Percentiles rank a stretch among this genome's conserved stretches.
phyloP scores from a whole-genome alignment of 2,113 vertebrate species.

The Protobothrops flavoviridis region DNA sequence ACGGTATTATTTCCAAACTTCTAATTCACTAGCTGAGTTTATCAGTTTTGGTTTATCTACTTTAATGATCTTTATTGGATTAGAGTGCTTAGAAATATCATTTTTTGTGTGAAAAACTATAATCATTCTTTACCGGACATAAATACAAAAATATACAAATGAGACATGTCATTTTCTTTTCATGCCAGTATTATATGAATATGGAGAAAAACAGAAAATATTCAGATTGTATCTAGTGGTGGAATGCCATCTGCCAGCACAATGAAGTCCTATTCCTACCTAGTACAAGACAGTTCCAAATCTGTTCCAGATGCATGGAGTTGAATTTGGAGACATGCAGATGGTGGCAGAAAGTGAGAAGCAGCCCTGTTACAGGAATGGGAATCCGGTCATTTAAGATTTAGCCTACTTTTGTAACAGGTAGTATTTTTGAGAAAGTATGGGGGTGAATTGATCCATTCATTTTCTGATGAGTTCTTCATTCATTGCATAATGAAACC shows the following conservation, averaged over 20 bases:
- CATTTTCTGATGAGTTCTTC: constrained; percentile 20
- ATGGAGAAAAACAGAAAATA: neutral
- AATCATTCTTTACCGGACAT: neutral
- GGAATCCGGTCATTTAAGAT: neutral
- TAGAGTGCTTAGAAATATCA: neutral
- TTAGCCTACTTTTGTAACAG: neutral
- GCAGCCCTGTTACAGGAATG: neutral
- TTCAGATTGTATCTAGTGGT: neutral
- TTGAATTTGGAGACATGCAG: neutral
- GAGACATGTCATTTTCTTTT: neutral
- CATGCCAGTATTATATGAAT: neutral
- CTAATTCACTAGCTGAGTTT: neutral
- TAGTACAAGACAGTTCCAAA: neutral
- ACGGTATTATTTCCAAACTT: neutral
- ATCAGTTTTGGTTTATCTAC: neutral
- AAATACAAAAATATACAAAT: neutral
- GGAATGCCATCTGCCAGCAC: neutral
- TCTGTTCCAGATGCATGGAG: neutral
- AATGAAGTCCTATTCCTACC: neutral
- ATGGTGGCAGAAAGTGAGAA: neutral
- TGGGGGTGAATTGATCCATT: too few relatives aligned
- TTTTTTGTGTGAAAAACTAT: neutral
- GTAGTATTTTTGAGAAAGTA: neutral
- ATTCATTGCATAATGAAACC: constrained; percentile 23
- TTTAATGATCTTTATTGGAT: neutral